phyloP scores from a whole-genome alignment of 2,113 vertebrate genomes.

The Xiphias gladius region DNA sequence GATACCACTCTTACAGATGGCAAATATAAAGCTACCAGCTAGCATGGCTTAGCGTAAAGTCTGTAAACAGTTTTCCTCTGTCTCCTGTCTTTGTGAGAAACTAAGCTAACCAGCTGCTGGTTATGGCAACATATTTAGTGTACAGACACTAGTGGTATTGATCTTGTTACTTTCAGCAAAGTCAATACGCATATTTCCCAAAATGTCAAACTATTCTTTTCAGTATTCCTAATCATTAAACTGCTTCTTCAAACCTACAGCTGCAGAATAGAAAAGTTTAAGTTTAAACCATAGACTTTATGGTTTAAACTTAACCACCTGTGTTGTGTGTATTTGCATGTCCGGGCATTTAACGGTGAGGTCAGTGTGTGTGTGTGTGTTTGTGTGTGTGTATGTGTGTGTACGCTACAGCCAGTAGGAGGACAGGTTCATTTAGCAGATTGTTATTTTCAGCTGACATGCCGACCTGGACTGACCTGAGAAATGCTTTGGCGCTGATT shows the following conservation, averaged over 20 bases:
- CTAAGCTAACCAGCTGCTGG: neutral
- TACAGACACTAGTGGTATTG: neutral
- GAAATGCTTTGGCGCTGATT: constrained; percentile 36
- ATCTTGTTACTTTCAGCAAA: neutral
- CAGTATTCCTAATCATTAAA: neutral
- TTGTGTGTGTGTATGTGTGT: neutral
- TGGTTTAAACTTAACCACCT: neutral
- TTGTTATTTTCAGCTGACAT: constrained; percentile 28
- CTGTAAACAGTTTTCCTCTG: neutral
- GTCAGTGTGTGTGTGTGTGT: neutral
- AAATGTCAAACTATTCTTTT: neutral
- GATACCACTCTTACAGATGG: neutral
- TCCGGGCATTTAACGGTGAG: neutral
- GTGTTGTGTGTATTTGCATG: constrained; percentile 3
- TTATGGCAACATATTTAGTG: neutral
- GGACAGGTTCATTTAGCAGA: neutral
- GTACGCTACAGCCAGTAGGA: neutral
- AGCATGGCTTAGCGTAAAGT: neutral
- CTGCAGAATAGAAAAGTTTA: neutral
- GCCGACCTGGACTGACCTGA: constrained; percentile 19
- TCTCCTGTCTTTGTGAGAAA: too few relatives aligned
- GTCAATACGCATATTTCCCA: neutral
- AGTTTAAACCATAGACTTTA: too few relatives aligned
- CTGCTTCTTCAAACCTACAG: neutral
- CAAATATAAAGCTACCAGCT: neutral